Base-by-base conservation (phyloP, 2,113 vertebrate genomes). In the Glaucomys volans region DNA sequence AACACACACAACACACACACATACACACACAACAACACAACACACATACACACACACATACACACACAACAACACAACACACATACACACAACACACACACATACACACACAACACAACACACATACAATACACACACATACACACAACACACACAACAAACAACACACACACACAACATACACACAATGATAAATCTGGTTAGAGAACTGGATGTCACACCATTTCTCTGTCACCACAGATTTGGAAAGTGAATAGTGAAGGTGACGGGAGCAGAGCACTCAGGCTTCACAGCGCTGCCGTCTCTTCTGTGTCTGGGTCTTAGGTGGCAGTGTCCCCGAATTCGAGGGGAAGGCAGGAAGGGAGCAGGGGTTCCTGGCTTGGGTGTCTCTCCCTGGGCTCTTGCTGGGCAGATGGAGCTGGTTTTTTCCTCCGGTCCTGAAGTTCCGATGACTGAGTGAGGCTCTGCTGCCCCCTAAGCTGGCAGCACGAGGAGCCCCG, bases 221-320 rank as follows among this genome's bases (percentile, higher is more conserved):
- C 14, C 9, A 26, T n/a, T 54, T 54, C 71, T 8, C 13, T 8
- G 37, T 13, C 16, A 14, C 8, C 92, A 47, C 16, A 24, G 12
- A 35, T 0, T 20, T 17, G 32, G 28, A 5, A 22, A 14, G 8
- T 62, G 9, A 54, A n/a, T 14, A 20, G 10, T 18, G 28, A 62
- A 50, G 40, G 32, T 28, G 5, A 66, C n/a, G n/a, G n/a, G n/a
- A n/a, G n/a, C n/a, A n/a, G n/a, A n/a, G n/a, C n/a, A n/a, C n/a
- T n/a, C n/a, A 6, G 14, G 71, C 22, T 8, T 12, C 1, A 40
- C 32, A 40, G 37, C 67, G 12, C 20, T 28, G 28, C 35, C 50
- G 18, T 24, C 57, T 26, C 57, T 20, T 50, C 30, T 44, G 17
- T 30, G 0, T 10, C 62, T n/a, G n/a, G 74, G 1, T 54, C 4